Evolutionary conservation across 2,113 vertebrate genomes (phyloP).

Genomic region (Amblyopsis rosae): DNA sequence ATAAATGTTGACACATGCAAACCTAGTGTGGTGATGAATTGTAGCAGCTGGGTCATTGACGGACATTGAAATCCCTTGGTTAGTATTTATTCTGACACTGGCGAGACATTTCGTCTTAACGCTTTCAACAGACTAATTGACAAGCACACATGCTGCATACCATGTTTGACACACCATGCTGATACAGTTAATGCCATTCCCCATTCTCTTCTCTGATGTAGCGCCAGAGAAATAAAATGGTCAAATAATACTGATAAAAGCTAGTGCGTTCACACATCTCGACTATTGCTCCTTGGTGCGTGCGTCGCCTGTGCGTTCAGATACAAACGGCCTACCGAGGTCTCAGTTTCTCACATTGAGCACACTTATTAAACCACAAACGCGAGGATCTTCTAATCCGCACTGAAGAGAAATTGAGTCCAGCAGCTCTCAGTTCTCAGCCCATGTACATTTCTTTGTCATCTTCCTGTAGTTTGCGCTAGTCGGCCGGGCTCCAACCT

Average conservation of each 20-base stretch:
- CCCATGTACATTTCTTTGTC: conserved; percentile 43
- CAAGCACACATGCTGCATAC: too few relatives aligned
- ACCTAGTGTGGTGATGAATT: too few relatives aligned
- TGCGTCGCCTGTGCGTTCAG: neutral
- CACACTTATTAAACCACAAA: conserved; percentile 24
- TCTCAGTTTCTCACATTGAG: neutral
- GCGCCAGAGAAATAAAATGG: neutral
- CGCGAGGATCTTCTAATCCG: conserved; percentile 7
- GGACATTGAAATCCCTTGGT: too few relatives aligned
- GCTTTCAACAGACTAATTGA: too few relatives aligned
- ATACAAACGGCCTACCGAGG: conserved; percentile 13
- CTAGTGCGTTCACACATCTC: neutral
- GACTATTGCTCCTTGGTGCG: neutral
- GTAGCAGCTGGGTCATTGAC: too few relatives aligned
- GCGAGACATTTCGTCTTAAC: too few relatives aligned
- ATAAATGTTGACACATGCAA: too few relatives aligned
- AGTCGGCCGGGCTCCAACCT: conserved; percentile 30
- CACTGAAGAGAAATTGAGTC: conserved; percentile 12
- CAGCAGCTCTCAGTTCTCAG: conserved; percentile 26
- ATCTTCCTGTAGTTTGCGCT: conserved; percentile 20
- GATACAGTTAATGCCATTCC: too few relatives aligned
- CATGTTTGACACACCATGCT: too few relatives aligned
- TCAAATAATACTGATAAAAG: neutral
- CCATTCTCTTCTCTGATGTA: too few relatives aligned
- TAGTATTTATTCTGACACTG: too few relatives aligned